Percentiles rank a stretch among this genome's conserved stretches.
phyloP scores from a whole-genome alignment of 2,888 invertebrate species.

The Lepetodrilus schrolli region DNA sequence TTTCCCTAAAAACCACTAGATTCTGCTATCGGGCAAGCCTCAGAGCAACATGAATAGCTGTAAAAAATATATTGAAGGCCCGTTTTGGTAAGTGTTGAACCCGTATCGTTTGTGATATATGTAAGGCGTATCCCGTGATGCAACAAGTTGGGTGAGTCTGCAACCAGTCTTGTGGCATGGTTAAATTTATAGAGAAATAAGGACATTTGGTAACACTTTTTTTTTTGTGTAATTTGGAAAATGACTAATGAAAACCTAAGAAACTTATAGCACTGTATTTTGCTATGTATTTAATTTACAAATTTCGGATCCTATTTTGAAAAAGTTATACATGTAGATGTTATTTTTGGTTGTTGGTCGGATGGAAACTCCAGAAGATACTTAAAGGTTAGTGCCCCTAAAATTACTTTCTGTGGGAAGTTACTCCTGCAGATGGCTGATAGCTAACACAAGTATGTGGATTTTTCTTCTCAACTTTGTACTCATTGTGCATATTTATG shows the following conservation, averaged over 20 bases:
- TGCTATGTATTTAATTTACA: neutral
- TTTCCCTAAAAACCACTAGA: constrained; percentile 71
- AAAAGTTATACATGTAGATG: too few species aligned
- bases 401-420: constrained; percentile 38
- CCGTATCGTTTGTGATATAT: constrained; percentile 33
- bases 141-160: constrained; percentile 18
- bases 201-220: neutral
- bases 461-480: constrained; percentile 22
- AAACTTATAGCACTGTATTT: neutral
- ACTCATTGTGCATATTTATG: neutral
- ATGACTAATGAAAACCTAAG: neutral
- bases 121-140: constrained; percentile 3
- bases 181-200: neutral
- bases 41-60: constrained; percentile 59
- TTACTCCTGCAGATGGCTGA: constrained; percentile 13
- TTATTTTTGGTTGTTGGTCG: too few species aligned
- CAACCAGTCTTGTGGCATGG: neutral
- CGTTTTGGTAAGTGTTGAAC: constrained; percentile 65
- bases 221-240: neutral
- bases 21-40: constrained; percentile 67
- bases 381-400: constrained; percentile 64
- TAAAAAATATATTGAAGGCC: constrained; percentile 52
- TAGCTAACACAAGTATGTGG: constrained; percentile 37
- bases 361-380: neutral
- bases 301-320: neutral